Evolutionary conservation across 2,888 invertebrate species (phyloP).

Genomic region (Onthophagus sagittarius): DNA sequence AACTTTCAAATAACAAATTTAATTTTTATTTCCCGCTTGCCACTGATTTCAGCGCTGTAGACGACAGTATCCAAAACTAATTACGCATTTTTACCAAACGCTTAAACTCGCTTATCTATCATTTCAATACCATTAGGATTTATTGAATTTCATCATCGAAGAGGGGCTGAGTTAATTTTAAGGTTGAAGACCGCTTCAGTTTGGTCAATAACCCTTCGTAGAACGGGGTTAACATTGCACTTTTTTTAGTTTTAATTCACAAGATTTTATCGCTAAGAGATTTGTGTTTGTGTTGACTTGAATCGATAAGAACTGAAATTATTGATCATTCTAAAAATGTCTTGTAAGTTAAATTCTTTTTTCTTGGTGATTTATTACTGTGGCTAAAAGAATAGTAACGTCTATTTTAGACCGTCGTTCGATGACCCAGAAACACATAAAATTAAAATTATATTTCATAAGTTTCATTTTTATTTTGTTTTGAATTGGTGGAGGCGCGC

Average conservation of each 20-base stretch:
- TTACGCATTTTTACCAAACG: too few species aligned
- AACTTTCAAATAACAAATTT: too few species aligned
- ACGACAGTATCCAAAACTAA: too few species aligned
- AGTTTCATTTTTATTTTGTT: too few species aligned
- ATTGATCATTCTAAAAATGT: neutral
- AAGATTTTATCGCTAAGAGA: neutral
- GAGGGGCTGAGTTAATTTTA: neutral
- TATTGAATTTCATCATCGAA: neutral
- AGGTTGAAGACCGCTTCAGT: neutral
- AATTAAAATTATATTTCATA: too few species aligned
- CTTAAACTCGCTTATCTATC: too few species aligned
- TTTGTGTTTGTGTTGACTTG: neutral
- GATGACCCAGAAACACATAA: neutral
- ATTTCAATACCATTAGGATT: slow-evolving; percentile 4
- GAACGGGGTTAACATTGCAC: neutral
- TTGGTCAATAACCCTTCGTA: neutral
- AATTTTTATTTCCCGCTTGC: too few species aligned
- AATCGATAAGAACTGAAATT: neutral
- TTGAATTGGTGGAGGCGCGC: neutral
- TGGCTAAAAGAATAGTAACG: neutral
- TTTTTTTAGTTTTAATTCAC: neutral
- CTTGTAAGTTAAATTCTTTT: neutral
- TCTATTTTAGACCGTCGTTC: neutral
- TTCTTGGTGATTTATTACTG: neutral
- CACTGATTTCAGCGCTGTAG: too few species aligned